These are phyloP conservation scores for Danaus melanippus DNA, from an alignment of 1,140 invertebrate genomes.

Conservation along the genomic window DNA sequence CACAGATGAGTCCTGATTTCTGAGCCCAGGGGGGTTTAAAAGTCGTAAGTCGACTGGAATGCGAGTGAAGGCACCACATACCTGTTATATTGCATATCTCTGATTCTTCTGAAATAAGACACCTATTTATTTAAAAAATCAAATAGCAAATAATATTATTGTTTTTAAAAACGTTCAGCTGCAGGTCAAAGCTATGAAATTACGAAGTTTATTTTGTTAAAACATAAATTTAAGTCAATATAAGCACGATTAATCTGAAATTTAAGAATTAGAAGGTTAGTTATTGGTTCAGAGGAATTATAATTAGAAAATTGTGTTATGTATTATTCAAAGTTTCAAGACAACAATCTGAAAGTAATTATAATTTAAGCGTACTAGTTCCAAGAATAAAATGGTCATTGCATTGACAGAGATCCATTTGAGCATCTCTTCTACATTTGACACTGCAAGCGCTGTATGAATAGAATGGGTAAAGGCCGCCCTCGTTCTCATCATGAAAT, in stretches of 20 bases:
- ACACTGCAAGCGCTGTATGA: slow-evolving; percentile 80
- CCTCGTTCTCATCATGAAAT: slow-evolving; percentile 75
- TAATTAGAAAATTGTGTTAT: no score
- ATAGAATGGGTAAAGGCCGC: slow-evolving; percentile 75
- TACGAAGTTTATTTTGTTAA: no score
- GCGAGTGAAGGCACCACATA: slow-evolving; percentile 72
- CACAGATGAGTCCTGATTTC: slow-evolving; percentile 69
- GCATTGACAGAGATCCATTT: slow-evolving; percentile 75
- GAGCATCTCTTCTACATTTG: slow-evolving; percentile 75
- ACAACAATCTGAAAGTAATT: no score
- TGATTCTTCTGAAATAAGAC: slow-evolving; percentile 28
- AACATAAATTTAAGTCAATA: no score
- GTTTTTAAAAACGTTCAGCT: no score
- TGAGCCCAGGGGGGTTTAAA: slow-evolving; percentile 62
- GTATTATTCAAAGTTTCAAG: no score
- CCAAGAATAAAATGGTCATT: slow-evolving; percentile 78
- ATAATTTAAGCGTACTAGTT: slow-evolving; percentile 34
- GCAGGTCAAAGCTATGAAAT: no score
- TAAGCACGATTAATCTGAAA: no score
- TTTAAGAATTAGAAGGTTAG: no score
- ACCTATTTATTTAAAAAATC: not conserved
- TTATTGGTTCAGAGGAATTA: no score
- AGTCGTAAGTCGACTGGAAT: slow-evolving; percentile 74
- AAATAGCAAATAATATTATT: not conserved
- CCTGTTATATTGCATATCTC: slow-evolving; percentile 73